Evolutionary conservation across 2,888 invertebrate genomes (phyloP).

Genomic region (Trachelus tabidus): DNA sequence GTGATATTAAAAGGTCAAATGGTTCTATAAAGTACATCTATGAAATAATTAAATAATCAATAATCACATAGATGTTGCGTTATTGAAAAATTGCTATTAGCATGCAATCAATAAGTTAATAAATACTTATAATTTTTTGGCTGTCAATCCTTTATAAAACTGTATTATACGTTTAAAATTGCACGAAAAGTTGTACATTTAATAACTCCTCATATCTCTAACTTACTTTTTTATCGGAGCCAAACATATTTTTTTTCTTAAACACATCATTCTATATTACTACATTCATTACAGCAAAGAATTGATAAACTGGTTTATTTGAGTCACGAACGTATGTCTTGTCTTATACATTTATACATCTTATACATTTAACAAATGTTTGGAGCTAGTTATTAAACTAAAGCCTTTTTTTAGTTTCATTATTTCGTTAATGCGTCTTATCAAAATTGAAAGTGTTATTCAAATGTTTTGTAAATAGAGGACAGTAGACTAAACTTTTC

Average conservation of each 20-base stretch:
- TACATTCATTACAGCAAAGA: neutral
- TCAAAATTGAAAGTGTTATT: neutral
- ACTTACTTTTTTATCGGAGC: neutral
- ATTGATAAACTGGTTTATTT: neutral
- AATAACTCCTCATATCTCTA: too few relatives aligned
- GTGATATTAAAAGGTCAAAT: neutral
- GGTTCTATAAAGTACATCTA: neutral
- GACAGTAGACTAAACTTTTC: too few relatives aligned
- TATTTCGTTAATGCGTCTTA: neutral
- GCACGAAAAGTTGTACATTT: too few relatives aligned
- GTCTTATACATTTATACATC: too few relatives aligned
- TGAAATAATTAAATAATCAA: neutral
- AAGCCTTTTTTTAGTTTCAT: neutral
- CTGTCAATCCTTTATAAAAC: too few relatives aligned
- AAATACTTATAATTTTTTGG: too few relatives aligned
- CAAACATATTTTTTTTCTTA: neutral
- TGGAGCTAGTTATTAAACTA: neutral
- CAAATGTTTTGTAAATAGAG: too few relatives aligned
- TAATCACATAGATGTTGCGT: neutral
- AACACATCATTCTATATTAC: neutral
- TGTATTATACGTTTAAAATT: too few relatives aligned
- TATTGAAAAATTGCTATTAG: neutral
- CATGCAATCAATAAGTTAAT: too few relatives aligned
- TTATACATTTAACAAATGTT: neutral
- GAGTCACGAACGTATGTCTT: too few relatives aligned